Evolutionary conservation across 1,140 invertebrate genomes (phyloP).

Genomic region (Cydia strobilella): DNA sequence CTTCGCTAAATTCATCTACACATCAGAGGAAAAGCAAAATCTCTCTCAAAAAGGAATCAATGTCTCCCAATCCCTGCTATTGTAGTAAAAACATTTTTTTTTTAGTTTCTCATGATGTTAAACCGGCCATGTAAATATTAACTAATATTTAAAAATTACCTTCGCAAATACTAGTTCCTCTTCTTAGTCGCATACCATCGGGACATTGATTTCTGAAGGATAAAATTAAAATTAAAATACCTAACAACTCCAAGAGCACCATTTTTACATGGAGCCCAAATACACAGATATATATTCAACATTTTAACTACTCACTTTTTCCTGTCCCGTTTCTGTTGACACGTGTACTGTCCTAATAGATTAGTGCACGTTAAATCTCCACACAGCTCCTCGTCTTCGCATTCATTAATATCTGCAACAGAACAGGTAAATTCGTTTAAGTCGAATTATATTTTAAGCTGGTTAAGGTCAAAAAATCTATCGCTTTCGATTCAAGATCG

Average conservation of each 20-base stretch:
- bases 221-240: background rate
- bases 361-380: slow-evolving; percentile 86
- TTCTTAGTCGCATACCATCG: slow-evolving; percentile 57
- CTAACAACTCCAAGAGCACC: background rate
- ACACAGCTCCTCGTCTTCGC: slow-evolving; percentile 83
- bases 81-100: no score
- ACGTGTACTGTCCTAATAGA: slow-evolving; percentile 86
- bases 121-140: no score
- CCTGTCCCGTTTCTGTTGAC: slow-evolving; percentile 79
- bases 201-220: slow-evolving; percentile 46
- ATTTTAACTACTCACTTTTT: slow-evolving; percentile 53
- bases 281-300: no score
- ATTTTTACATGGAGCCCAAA: no score
- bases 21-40: no score
- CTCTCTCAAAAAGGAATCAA: no score
- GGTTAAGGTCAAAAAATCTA: no score
- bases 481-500: no score
- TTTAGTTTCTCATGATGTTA: no score
- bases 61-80: no score
- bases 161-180: slow-evolving; percentile 49
- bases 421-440: background rate
- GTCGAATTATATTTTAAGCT: background rate
- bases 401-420: slow-evolving; percentile 88
- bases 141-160: slow-evolving; percentile 43
- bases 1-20: no score